phyloP scores from a whole-genome alignment of 1,140 invertebrate genomes.

The Drosophila nigromelanica region DNA sequence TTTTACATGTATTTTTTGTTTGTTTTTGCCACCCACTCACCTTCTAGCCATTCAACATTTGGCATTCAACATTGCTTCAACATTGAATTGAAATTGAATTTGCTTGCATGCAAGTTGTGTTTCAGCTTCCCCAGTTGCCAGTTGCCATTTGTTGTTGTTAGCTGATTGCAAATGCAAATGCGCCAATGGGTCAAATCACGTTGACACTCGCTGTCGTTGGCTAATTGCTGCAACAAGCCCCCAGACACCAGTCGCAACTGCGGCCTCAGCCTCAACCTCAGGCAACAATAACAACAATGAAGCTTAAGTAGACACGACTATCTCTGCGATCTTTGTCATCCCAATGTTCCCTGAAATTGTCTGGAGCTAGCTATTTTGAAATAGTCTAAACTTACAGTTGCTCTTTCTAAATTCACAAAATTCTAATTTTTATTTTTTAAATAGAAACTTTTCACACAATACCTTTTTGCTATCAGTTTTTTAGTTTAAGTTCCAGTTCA shows the following conservation, averaged over 20 bases:
- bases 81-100: constrained; percentile 34
- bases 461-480: too few relatives aligned
- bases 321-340: constrained; percentile 23
- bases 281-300: constrained; percentile 25
- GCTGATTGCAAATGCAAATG: constrained; percentile 69
- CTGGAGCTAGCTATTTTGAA: background rate
- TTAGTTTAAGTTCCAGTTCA: too few relatives aligned
- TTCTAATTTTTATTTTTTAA: too few relatives aligned
- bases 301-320: constrained; percentile 12
- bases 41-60: background rate
- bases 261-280: background rate
- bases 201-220: constrained; percentile 62
- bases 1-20: too few relatives aligned
- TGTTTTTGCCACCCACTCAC: constrained; percentile 2
- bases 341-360: constrained; percentile 1
- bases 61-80: background rate
- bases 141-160: constrained; percentile 32
- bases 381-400: background rate
- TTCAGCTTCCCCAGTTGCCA: constrained; percentile 9
- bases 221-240: constrained; percentile 73
- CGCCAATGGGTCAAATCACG: constrained; percentile 60
- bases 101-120: background rate
- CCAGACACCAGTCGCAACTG: constrained; percentile 3
- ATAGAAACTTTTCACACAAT: too few relatives aligned
- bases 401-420: background rate